Base-by-base conservation (phyloP, 2,113 vertebrate genomes). In the Cyanoliseus patagonus region DNA sequence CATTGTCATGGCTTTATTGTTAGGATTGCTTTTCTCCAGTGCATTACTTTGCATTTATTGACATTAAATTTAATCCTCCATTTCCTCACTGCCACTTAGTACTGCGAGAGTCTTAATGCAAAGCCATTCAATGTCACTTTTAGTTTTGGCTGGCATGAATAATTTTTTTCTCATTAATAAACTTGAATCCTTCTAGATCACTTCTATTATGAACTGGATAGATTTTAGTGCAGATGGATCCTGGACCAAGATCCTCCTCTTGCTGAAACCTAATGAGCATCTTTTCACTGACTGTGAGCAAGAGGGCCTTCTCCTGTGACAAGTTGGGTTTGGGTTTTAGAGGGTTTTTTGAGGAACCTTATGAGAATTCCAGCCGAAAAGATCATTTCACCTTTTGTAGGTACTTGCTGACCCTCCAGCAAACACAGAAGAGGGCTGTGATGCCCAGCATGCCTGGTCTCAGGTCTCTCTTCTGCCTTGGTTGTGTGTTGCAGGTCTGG, bases 1-100 rank as follows among this genome's bases (percentile, higher is more conserved):
- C 39, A 33, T 94, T 92, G 83, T 85, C 30, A 0, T 81, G 53
- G 47, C 59, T 90, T 25, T 64, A 20, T 81, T 28, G 0, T 47
- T 69, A 63, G 51, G 69, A 82, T 75, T 77, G 63, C 92, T 91
- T 94, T 91, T 83, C 88, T 86, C 90, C 55, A 78, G 88, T 84
- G 88, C 90, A 84, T 92, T 90, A 90, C 83, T 96, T 92, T 94
- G 92, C 76, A 92, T 91, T 97, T 97, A 96, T 94, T 92, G 91
- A 84, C 83, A 84, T 94, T 95, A 94, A 97, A 90, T 95, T 95
- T 94, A 88, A 94, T 96, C 83, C 92, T 86, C 95, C 86, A 51
- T 96, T 94, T 95, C 88, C 86, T 94, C 47, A 17, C 64, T 22
- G 69, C 94, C 80, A 83, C 86, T 94, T 88, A 64, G 86, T 67